These are phyloP conservation scores for Poeciliopsis presidionis DNA, from an alignment of 2,797 vertebrate genomes.

Conservation along the genomic window DNA sequence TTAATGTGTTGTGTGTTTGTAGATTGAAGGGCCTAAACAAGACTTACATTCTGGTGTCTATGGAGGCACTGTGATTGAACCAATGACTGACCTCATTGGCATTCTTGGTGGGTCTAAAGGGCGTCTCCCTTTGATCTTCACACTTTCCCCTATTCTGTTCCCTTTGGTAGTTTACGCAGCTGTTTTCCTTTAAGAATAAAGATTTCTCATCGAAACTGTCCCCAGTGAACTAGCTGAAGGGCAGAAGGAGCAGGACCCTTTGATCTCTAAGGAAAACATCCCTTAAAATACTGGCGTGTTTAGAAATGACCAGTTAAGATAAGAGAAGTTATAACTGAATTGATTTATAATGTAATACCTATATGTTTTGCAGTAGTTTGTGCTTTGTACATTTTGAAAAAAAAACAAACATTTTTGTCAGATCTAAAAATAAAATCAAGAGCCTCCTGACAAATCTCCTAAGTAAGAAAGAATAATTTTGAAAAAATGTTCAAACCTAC, in stretches of 20 bases:
- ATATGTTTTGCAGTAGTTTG: background rate
- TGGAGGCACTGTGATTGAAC: conserved; percentile 90
- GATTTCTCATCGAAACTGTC: background rate
- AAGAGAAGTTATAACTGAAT: background rate
- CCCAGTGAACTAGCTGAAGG: background rate
- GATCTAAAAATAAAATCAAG: background rate
- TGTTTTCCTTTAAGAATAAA: background rate
- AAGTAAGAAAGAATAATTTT: no score
- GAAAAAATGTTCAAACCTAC: background rate
- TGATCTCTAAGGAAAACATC: background rate
- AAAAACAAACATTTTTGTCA: background rate
- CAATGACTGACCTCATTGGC: conserved; percentile 89
- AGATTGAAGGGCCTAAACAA: conserved; percentile 88
- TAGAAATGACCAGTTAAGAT: background rate
- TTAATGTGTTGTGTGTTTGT: conserved; percentile 14
- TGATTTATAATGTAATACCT: background rate
- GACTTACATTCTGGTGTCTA: conserved; percentile 92
- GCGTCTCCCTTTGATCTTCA: background rate
- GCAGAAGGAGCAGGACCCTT: background rate
- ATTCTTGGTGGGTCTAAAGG: conserved; percentile 84
- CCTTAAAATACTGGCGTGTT: background rate
- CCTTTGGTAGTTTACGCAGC: background rate
- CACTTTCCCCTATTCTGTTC: background rate
- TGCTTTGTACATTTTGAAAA: background rate
- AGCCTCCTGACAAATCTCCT: background rate